Conservation (phyloP, 2,888 invertebrate species). For the Drosophila conformis region DNA sequence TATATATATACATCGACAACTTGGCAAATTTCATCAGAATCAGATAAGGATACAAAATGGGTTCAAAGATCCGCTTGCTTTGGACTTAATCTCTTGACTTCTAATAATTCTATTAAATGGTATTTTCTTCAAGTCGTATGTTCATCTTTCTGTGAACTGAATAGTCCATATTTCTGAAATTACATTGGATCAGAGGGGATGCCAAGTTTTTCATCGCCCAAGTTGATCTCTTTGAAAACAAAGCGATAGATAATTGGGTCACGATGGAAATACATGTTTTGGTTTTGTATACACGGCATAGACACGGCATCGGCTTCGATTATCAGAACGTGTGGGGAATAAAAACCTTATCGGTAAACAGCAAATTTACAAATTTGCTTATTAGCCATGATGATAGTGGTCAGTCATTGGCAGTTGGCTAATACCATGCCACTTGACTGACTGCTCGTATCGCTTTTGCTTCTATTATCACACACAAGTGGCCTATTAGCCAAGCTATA, state of each 20-base stretch:
- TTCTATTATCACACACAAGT: conserved; percentile 13
- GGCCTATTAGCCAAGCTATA: conserved; percentile 17
- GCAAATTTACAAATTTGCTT: conserved; percentile 4
- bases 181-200: neutral
- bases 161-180: neutral
- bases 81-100: neutral
- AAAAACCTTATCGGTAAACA: conserved; percentile 1
- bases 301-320: neutral
- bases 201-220: neutral
- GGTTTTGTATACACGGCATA: neutral
- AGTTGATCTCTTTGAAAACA: neutral
- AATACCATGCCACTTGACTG: conserved; percentile 22
- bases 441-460: conserved; percentile 28
- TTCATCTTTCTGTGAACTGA: no score
- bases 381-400: conserved; percentile 21
- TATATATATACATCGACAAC: neutral
- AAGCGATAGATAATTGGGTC: neutral
- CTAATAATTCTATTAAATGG: no score
- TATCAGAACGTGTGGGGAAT: no score
- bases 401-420: neutral
- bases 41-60: neutral
- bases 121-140: no score
- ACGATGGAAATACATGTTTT: neutral
- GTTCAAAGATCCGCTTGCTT: neutral
- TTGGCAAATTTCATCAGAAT: neutral